phyloP scores from a whole-genome alignment of 2,113 vertebrate species.

The Megalops atlanticus region DNA sequence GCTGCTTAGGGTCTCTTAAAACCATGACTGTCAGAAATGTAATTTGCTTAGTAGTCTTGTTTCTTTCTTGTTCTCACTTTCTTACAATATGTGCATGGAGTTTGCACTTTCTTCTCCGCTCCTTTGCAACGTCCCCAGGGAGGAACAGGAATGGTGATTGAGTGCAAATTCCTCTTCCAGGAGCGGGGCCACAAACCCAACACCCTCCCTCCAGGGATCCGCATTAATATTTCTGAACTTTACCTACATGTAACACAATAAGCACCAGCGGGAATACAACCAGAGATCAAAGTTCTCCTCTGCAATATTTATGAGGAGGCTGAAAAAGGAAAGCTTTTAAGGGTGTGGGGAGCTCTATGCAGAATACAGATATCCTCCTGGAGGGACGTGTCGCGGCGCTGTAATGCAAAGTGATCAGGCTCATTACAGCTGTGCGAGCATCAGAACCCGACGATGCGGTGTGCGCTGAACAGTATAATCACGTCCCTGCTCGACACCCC shows the following conservation, averaged over 20 bases:
- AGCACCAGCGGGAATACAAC: slow-evolving; percentile 52
- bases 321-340: slow-evolving; percentile 21
- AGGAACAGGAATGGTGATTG: slow-evolving; percentile 56
- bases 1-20: not conserved
- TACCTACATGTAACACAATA: slow-evolving; percentile 54
- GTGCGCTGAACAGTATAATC: not conserved
- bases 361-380: not conserved
- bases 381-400: not conserved
- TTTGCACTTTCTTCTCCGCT: slow-evolving; percentile 36
- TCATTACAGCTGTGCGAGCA: not conserved
- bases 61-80: slow-evolving; percentile 54
- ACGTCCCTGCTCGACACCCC: not conserved
- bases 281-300: slow-evolving; percentile 51
- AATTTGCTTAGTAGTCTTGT: slow-evolving; percentile 48
- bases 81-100: slow-evolving; percentile 40
- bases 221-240: slow-evolving; percentile 51
- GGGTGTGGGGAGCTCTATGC: slow-evolving; percentile 17
- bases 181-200: slow-evolving; percentile 44
- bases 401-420: not conserved
- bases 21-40: not conserved
- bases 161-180: slow-evolving; percentile 47
- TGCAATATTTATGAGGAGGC: slow-evolving; percentile 50
- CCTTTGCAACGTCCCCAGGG: slow-evolving; percentile 40
- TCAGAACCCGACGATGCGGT: not conserved
- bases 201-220: slow-evolving; percentile 41